Evolutionary conservation across 2,797 vertebrate genomes (phyloP).

Genomic region (Cygnus olor): DNA sequence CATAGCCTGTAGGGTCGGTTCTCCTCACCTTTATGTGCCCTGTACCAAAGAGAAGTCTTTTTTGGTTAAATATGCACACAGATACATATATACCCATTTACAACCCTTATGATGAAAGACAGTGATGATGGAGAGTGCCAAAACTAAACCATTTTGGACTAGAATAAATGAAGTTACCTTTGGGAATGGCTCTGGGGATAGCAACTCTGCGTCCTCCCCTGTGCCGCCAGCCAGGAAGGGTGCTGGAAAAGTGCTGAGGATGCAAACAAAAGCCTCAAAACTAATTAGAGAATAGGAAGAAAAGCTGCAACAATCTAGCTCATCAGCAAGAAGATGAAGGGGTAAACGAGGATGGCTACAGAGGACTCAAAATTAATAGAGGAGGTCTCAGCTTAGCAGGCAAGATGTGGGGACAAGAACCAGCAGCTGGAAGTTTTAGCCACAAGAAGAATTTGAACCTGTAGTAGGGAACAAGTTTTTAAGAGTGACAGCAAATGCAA

Average conservation of each 20-base stretch:
- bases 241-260: not conserved
- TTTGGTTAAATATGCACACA: not conserved
- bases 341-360: not conserved
- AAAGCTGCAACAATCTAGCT: not conserved
- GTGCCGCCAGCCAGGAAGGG: not conserved
- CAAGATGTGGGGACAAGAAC: not conserved
- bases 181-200: not conserved
- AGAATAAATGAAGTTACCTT: not conserved
- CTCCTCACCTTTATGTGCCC: not conserved
- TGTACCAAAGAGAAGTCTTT: not conserved
- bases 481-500: not conserved
- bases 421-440: not conserved
- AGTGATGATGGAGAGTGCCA: not conserved
- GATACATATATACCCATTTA: not conserved
- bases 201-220: not conserved
- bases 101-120: not conserved
- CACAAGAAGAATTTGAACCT: not conserved
- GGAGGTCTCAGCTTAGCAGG: not conserved
- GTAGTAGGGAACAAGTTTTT: not conserved
- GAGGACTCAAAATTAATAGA: not conserved
- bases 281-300: not conserved
- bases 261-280: not conserved
- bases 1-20: not conserved
- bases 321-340: not conserved
- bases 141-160: not conserved